Evolutionary conservation across 1,140 invertebrate species (phyloP).

Genomic region (Choristoneura fumiferana): DNA sequence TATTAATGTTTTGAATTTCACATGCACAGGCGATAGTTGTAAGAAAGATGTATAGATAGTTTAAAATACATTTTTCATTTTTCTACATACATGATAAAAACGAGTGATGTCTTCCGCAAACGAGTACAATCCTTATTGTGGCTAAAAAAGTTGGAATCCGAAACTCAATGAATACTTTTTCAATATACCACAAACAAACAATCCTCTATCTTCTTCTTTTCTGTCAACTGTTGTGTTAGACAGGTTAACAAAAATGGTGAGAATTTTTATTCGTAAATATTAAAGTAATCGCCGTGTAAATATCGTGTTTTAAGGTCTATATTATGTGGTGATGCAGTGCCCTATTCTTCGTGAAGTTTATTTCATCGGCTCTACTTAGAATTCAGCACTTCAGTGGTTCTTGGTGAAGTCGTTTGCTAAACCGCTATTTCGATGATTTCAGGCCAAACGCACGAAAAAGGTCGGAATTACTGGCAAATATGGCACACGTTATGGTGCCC

Average conservation of each 20-base stretch:
- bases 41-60: too few relatives aligned
- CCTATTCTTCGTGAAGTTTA: neutral
- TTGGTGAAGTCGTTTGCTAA: neutral
- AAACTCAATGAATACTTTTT: neutral
- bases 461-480: constrained; percentile 99
- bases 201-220: constrained; percentile 34
- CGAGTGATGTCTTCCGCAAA: too few relatives aligned
- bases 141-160: constrained; percentile 2
- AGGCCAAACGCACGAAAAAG: constrained; percentile 99
- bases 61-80: too few relatives aligned
- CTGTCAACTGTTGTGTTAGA: constrained; percentile 63
- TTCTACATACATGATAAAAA: too few relatives aligned
- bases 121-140: too few relatives aligned
- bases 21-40: too few relatives aligned
- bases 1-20: too few relatives aligned
- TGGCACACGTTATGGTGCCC: constrained; percentile 99
- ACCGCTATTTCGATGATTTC: constrained; percentile 56
- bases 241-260: constrained; percentile 72
- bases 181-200: constrained; percentile 4
- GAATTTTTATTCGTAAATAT: constrained; percentile 60
- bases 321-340: constrained; percentile 15
- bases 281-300: constrained; percentile 39
- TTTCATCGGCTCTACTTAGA: neutral
- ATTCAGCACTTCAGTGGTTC: neutral
- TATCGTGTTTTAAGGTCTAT: neutral